These are phyloP conservation scores for Labeo calbasu DNA, from an alignment of 2,797 vertebrate genomes.

Conservation along the genomic window DNA sequence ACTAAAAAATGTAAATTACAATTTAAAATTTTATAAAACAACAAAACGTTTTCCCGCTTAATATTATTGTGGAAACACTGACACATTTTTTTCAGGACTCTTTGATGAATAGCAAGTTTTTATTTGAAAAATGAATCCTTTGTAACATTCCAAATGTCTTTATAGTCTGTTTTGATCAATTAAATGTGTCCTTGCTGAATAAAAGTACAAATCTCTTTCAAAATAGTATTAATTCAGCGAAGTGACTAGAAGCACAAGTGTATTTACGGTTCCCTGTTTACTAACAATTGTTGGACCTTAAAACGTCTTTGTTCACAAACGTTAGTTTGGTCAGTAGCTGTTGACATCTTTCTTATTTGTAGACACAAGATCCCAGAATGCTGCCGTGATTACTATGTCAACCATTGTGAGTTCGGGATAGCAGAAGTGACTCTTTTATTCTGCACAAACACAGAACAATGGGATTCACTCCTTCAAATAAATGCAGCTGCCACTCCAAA, in stretches of 20 bases:
- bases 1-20: background rate
- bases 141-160: background rate
- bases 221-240: background rate
- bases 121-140: background rate
- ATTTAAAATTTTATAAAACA: background rate
- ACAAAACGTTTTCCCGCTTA: background rate
- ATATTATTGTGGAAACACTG: background rate
- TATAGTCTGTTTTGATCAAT: background rate
- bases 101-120: background rate
- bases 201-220: background rate
- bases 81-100: background rate
- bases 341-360: background rate
- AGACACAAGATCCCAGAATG: background rate
- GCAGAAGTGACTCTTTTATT: background rate
- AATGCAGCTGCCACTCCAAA: constrained; percentile 15
- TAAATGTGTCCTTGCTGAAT: background rate
- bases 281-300: background rate
- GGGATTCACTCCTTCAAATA: constrained; percentile 19
- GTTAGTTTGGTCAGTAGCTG: background rate
- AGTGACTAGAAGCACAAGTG: background rate
- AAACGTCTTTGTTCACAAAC: background rate
- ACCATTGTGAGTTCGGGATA: background rate
- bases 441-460: background rate
- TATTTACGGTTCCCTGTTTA: background rate
- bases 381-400: background rate